Evolutionary conservation across 1,140 invertebrate species (phyloP).

Genomic region (Apis dorsata): DNA sequence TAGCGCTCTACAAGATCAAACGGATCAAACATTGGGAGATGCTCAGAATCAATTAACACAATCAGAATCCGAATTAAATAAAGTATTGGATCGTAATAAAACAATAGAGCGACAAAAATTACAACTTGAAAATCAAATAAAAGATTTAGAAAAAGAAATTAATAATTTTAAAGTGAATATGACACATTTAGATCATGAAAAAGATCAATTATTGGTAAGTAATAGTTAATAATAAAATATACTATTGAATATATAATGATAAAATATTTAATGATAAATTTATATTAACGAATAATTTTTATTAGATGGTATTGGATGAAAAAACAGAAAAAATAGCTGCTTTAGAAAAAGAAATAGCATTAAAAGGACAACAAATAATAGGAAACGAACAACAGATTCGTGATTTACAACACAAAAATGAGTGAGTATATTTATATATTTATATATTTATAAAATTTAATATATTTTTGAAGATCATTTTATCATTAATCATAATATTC

Average conservation of each 20-base stretch:
- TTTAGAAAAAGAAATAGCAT: slow-evolving; percentile 81
- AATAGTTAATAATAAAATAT: too few species aligned
- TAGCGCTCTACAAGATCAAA: slow-evolving; percentile 83
- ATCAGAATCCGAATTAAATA: slow-evolving; percentile 80
- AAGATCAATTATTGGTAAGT: slow-evolving; percentile 82
- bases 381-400: slow-evolving; percentile 72
- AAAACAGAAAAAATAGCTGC: slow-evolving; percentile 81
- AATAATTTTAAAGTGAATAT: slow-evolving; percentile 80
- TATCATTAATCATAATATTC: not conserved
- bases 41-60: slow-evolving; percentile 81
- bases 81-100: slow-evolving; percentile 79
- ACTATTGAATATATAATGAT: too few species aligned
- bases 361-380: slow-evolving; percentile 74
- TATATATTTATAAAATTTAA: slow-evolving; percentile 42
- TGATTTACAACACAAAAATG: slow-evolving; percentile 75
- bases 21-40: slow-evolving; percentile 82
- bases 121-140: slow-evolving; percentile 81
- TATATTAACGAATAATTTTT: slow-evolving; percentile 2
- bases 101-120: slow-evolving; percentile 81
- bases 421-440: slow-evolving; percentile 72
- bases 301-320: slow-evolving; percentile 81
- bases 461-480: slow-evolving; percentile 12
- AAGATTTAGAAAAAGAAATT: slow-evolving; percentile 81
- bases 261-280: not conserved
- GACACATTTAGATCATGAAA: slow-evolving; percentile 81